Conservation (phyloP, 2,113 vertebrate genomes). For the Perognathus longimembris region DNA sequence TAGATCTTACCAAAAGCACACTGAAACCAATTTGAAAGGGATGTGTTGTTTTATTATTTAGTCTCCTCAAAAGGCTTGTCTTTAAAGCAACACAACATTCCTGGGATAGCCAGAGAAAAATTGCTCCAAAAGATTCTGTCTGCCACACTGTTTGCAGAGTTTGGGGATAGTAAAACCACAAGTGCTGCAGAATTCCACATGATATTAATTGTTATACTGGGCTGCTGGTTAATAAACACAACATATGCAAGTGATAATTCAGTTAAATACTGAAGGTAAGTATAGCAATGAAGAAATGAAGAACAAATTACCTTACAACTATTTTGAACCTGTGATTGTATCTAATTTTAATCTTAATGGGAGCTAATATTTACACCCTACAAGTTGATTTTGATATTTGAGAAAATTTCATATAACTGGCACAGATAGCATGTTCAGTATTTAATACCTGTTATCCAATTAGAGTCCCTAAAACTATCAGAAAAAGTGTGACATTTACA, state of each 20-base stretch:
- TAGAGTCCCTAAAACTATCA: conserved; percentile 2
- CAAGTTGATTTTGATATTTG: neutral
- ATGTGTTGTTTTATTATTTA: neutral
- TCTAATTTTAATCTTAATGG: neutral
- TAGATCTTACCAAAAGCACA: neutral
- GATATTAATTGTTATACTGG: too few relatives aligned
- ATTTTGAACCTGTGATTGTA: neutral
- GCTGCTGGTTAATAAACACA: neutral
- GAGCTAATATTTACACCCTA: neutral
- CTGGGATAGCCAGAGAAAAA: neutral
- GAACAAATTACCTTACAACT: neutral
- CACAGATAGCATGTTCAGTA: neutral
- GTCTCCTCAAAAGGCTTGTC: neutral
- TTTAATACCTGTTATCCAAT: neutral
- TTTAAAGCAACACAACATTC: neutral
- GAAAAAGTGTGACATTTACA: neutral
- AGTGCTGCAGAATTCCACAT: too few relatives aligned
- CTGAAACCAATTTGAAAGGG: neutral
- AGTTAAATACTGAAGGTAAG: neutral
- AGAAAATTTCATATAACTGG: neutral
- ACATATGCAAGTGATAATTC: neutral
- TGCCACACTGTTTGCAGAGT: neutral
- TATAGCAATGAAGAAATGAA: neutral
- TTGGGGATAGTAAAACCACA: neutral
- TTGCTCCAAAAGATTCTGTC: neutral